Base-by-base conservation (phyloP, 2,113 vertebrate species). In the Hemiscyllium ocellatum region DNA sequence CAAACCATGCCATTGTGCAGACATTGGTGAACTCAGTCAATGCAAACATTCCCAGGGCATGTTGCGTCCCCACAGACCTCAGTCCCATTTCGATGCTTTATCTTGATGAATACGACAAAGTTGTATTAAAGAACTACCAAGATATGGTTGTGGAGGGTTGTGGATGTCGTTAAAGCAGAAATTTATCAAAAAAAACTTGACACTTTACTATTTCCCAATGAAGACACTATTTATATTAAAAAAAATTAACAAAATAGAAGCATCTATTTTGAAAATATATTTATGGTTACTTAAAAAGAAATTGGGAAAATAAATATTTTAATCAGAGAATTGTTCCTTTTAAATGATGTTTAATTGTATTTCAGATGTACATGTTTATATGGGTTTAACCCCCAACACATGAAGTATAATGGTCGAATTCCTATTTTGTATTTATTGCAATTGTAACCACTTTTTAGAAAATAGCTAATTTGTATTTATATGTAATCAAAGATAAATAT, bases 371-470 rank as follows among this genome's bases (percentile, higher is more conserved):
- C 98, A 99, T 99, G 99, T 98, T 98, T 96, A 96, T 98, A 98
- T 98, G 98, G 98, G 99, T 99, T 98, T 98, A 98, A 98, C 98
- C 97, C 98, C 98, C 99, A 98, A 98, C 98, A 98, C 98, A 99
- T 99, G 99, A 99, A 99, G 99, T 99, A 99, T 99, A 99, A 99
- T 99, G 98, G 98, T 99, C 98, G 99, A 98, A 99, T 99, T 99
- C 98, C 98, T 99, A 99, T 99, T 99, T 99, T 99, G 99, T 99
- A 99, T 99, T 99, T 99, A 99, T 99, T 99, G 99, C 98, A 99
- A 99, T 99, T 98, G 99, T 99, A 99, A 99, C 99, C 99, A 99
- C 99, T 99, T 99, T 99, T 99, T 99, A 99, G 98, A 98, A 98
- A 99, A 99, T 99, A 99, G 99, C 98, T 98, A 97, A 98, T 99